phyloP scores from a whole-genome alignment of 2,113 vertebrate genomes.

The Fulmarus glacialis region DNA sequence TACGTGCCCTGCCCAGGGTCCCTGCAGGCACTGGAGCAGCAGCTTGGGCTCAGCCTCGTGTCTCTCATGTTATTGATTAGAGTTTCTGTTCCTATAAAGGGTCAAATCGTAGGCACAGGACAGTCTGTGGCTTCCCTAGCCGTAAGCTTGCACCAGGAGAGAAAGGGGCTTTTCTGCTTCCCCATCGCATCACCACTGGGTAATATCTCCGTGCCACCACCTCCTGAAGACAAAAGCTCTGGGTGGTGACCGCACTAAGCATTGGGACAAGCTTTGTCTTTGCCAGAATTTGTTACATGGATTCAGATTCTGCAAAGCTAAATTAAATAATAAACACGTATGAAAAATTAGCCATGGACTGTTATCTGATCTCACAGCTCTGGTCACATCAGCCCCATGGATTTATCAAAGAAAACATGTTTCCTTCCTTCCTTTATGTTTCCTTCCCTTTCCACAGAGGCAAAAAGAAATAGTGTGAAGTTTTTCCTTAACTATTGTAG shows the following conservation, averaged over 20 bases:
- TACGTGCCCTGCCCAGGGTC: not conserved
- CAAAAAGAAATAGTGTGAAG: not conserved
- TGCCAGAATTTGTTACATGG: not conserved
- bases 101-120: not conserved
- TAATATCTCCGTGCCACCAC: fast-evolving
- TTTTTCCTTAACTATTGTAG: not conserved
- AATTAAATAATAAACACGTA: not conserved
- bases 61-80: not conserved
- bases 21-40: not conserved
- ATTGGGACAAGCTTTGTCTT: not conserved
- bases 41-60: not conserved
- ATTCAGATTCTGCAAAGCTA: not conserved
- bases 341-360: not conserved
- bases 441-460: not conserved
- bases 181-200: no score
- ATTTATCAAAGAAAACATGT: not conserved
- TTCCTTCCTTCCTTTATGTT: not conserved
- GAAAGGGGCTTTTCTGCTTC: not conserved
- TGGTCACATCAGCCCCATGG: not conserved
- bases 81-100: not conserved
- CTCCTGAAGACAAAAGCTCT: not conserved
- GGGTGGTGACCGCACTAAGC: not conserved
- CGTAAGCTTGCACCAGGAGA: not conserved
- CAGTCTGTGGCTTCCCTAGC: not conserved
- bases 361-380: not conserved